These are phyloP conservation scores for Heterocephalus glaber DNA, from an alignment of 2,113 vertebrate genomes.

Conservation along the genomic window DNA sequence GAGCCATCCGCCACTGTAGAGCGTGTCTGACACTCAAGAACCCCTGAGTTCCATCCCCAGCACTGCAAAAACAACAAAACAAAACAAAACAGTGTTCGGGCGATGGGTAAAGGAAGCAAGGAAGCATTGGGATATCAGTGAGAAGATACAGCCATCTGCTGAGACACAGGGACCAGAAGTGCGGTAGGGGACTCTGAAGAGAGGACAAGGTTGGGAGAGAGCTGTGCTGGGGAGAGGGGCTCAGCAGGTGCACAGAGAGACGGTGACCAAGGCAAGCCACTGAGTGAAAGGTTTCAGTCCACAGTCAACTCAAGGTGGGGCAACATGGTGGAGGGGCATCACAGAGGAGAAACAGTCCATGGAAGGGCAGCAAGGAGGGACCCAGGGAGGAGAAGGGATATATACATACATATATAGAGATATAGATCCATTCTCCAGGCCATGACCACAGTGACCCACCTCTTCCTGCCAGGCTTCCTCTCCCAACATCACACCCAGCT, in stretches of 20 bases:
- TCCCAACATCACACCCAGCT: neutral
- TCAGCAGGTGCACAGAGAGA: neutral
- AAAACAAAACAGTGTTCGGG: neutral
- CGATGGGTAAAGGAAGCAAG: neutral
- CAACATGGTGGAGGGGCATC: neutral
- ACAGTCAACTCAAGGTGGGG: neutral
- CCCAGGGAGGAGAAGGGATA: neutral
- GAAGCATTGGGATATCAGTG: neutral
- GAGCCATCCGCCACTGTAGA: neutral
- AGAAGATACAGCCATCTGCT: neutral
- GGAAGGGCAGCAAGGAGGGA: neutral
- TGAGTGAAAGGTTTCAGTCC: neutral
- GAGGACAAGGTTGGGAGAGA: neutral
- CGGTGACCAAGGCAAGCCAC: neutral
- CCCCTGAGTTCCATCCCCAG: neutral
- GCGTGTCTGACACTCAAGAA: neutral
- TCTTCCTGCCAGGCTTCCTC: neutral
- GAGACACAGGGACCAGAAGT: neutral
- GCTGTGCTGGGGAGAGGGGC: neutral
- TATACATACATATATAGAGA: no score
- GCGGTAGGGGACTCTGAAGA: neutral
- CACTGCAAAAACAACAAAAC: neutral
- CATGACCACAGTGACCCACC: neutral
- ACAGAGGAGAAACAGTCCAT: neutral
- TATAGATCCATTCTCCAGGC: no score